Evolutionary conservation across 1,140 invertebrate species (phyloP).

Genomic region (Sitophilus oryzae): DNA sequence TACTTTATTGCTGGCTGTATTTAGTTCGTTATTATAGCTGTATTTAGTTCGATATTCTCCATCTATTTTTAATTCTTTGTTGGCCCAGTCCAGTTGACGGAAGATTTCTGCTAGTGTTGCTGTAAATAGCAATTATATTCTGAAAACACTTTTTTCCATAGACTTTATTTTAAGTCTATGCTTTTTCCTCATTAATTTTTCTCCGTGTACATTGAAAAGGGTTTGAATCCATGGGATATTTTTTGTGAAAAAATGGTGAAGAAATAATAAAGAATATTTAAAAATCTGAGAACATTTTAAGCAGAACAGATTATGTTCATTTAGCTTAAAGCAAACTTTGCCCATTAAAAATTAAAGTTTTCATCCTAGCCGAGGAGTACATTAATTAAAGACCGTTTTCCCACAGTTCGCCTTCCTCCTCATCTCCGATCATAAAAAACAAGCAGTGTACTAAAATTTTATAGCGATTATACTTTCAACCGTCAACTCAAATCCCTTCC

Average conservation of each 20-base stretch:
- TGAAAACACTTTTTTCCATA: no score
- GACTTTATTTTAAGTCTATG: no score
- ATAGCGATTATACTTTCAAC: neutral
- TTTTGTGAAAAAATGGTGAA: neutral
- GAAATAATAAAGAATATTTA: neutral
- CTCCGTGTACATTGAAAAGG: no score
- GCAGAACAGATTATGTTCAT: neutral
- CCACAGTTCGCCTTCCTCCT: neutral
- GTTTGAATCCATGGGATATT: no score
- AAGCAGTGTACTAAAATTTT: neutral
- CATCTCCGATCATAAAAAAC: neutral
- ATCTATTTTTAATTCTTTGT: no score
- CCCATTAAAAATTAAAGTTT: neutral
- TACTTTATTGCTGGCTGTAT: no score
- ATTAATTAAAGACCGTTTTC: neutral
- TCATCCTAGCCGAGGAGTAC: neutral
- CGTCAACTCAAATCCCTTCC: neutral
- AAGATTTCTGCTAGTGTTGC: no score
- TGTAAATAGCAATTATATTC: no score
- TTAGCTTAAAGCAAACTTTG: neutral
- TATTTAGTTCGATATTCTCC: no score
- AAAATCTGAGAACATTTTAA: neutral
- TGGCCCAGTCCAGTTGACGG: no score
- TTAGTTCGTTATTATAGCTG: no score
- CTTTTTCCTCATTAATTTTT: no score